phyloP scores from a whole-genome alignment of 2,888 invertebrate species.

The Standfussiana lucernea region DNA sequence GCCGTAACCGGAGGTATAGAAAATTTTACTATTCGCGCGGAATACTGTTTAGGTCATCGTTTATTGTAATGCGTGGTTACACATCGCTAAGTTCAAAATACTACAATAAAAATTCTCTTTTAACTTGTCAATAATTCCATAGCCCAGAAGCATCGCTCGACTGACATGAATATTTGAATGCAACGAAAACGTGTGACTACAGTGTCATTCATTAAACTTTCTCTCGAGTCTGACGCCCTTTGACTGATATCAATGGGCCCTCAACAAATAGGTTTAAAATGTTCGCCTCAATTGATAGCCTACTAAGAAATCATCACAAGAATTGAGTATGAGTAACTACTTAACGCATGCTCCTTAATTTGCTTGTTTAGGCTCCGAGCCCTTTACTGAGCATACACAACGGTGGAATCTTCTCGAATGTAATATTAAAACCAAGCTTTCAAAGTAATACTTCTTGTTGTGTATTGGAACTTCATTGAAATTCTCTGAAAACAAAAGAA shows the following conservation, averaged over 20 bases:
- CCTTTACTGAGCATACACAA: conserved; percentile 33
- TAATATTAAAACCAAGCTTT: conserved; percentile 12
- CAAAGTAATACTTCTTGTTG: conserved; percentile 4
- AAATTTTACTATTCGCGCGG: not conserved
- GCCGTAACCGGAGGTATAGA: not conserved
- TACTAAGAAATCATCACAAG: conserved; percentile 64
- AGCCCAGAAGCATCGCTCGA: conserved; percentile 65
- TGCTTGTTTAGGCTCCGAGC: conserved; percentile 56
- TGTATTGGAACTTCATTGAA: conserved; percentile 22
- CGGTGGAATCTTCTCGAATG: conserved; percentile 41
- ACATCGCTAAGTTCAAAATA: not conserved
- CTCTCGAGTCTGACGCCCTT: conserved; percentile 75
- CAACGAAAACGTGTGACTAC: conserved; percentile 70
- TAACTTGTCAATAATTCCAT: conserved; percentile 56
- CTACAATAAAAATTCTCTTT: not conserved
- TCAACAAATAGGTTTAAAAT: conserved; percentile 71
- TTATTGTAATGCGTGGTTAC: not conserved
- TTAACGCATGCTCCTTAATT: conserved; percentile 59
- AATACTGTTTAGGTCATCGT: not conserved
- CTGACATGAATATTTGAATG: conserved; percentile 75
- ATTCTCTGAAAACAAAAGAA: conserved; percentile 28
- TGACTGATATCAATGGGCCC: conserved; percentile 72
- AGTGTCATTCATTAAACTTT: conserved; percentile 79
- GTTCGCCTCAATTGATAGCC: conserved; percentile 68
- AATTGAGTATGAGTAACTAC: conserved; percentile 66